Percentiles rank a stretch among this genome's conserved stretches.
These are phyloP conservation scores for Onthophagus taurus DNA, from an alignment of 1,140 invertebrate species.

Conservation along the genomic window DNA sequence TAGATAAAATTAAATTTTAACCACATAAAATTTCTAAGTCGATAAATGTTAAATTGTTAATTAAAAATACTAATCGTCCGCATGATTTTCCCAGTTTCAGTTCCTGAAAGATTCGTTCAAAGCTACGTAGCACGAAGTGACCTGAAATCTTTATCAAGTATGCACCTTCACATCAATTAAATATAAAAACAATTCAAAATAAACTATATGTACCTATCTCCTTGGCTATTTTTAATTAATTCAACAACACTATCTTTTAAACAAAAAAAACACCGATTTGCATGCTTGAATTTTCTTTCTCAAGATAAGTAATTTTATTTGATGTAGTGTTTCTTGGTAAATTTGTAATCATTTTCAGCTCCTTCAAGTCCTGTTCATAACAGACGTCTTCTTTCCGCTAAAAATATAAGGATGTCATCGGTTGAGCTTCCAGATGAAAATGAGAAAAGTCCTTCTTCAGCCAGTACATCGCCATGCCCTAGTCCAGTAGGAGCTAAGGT, in stretches of 20 bases:
- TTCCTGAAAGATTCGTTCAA: constrained; percentile 26
- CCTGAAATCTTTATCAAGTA: constrained; percentile 37
- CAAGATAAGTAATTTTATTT: no score
- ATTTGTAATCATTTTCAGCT: constrained; percentile 44
- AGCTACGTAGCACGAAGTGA: constrained; percentile 36
- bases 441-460: constrained; percentile 82
- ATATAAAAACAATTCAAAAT: no score
- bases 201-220: no score
- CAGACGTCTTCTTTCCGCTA: constrained; percentile 62
- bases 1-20: no score
- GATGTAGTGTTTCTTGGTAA: no score
- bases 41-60: no score
- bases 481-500: constrained; percentile 56
- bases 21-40: no score
- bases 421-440: constrained; percentile 87
- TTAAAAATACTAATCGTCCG: constrained; percentile 9
- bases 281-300: no score
- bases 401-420: constrained; percentile 80
- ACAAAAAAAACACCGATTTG: no score
- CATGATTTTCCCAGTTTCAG: constrained; percentile 18
- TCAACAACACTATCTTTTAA: no score
- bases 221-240: no score
- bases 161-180: constrained; percentile 20
- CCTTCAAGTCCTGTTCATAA: constrained; percentile 83
- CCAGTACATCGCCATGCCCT: constrained; percentile 84